phyloP scores from a whole-genome alignment of 2,113 vertebrate species.

The Scophthalmus maximus region DNA sequence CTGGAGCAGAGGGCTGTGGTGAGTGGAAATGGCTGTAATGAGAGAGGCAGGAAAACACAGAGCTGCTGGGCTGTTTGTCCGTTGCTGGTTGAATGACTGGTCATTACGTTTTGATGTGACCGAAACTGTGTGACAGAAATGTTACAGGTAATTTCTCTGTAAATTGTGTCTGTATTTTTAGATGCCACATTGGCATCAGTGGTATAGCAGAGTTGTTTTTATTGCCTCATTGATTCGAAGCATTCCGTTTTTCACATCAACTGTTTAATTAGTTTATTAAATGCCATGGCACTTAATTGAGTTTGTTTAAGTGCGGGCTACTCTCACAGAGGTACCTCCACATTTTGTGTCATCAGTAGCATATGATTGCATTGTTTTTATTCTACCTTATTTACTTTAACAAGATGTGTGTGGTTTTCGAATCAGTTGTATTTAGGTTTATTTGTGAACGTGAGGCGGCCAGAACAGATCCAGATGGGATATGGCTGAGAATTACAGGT shows the following conservation, averaged over 20 bases:
- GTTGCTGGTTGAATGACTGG: neutral
- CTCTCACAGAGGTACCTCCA: neutral
- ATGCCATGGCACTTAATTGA: neutral
- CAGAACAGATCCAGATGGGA: too few relatives aligned
- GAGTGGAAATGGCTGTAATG: constrained; percentile 52
- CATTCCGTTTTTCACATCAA: neutral
- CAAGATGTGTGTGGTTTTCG: neutral
- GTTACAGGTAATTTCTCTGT: neutral
- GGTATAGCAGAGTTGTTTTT: neutral
- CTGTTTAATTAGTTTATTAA: neutral
- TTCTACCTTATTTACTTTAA: neutral
- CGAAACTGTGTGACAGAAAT: neutral
- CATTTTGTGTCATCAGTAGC: neutral
- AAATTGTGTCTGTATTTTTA: neutral
- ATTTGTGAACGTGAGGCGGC: neutral
- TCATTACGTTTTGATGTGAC: neutral
- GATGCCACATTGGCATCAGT: neutral
- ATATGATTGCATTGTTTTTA: neutral
- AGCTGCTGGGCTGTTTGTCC: neutral
- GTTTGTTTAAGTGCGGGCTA: neutral
- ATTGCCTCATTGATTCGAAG: neutral
- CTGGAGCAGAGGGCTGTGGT: constrained; percentile 90
- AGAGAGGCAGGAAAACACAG: neutral
- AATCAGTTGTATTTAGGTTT: neutral
- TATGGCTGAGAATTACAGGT: neutral